These are phyloP conservation scores for Tigriopus japonicus DNA, from an alignment of 1,140 invertebrate species.

Conservation along the genomic window DNA sequence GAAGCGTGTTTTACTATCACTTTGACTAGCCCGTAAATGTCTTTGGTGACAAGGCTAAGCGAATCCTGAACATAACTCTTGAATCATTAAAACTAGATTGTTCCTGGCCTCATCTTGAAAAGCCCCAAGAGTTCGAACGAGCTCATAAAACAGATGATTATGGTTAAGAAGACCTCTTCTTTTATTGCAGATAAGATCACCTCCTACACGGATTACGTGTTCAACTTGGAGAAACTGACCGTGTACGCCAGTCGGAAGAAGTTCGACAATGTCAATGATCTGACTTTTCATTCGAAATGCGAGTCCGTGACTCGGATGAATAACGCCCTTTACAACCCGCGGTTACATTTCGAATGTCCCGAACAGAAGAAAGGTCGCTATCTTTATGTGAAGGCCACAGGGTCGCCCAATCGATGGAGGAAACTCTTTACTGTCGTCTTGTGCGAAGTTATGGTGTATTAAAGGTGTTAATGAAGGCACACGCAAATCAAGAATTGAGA, in stretches of 20 bases:
- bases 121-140: no score
- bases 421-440: slow-evolving; percentile 33
- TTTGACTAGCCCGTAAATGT: no score
- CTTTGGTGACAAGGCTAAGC: no score
- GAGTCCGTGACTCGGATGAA: slow-evolving; percentile 31
- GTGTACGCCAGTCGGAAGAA: slow-evolving; percentile 33
- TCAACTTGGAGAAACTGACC: slow-evolving; percentile 33
- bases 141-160: no score
- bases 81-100: no score
- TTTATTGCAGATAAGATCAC: slow-evolving; percentile 25
- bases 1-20: no score
- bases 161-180: no score
- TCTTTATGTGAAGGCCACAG: slow-evolving; percentile 33
- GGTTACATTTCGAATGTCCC: slow-evolving; percentile 31
- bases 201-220: slow-evolving; percentile 30
- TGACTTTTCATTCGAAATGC: slow-evolving; percentile 27
- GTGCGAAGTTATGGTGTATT: slow-evolving; percentile 37
- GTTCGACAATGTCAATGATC: slow-evolving; percentile 21
- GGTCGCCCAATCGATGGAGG: slow-evolving; percentile 32
- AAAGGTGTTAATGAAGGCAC: not conserved
- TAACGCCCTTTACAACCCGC: slow-evolving; percentile 30
- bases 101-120: no score
- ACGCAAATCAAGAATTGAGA: no score
- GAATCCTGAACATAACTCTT: no score
- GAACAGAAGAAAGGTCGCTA: slow-evolving; percentile 30